These are phyloP conservation scores for Eumeta japonica DNA, from an alignment of 1,140 invertebrate genomes.

Conservation along the genomic window DNA sequence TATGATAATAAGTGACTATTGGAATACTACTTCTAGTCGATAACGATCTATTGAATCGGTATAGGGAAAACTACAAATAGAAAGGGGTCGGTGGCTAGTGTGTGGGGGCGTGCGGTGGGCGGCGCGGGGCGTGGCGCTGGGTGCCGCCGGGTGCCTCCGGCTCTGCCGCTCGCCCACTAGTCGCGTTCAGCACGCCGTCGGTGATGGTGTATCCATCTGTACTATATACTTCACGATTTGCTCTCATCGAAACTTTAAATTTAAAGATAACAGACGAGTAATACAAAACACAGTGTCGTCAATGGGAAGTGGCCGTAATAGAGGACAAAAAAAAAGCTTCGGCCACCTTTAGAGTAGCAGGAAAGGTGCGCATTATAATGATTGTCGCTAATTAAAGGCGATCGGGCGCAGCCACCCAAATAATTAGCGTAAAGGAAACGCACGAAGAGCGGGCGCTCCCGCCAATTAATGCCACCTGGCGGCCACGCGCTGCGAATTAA, in stretches of 20 bases:
- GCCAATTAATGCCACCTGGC: conserved; percentile 49
- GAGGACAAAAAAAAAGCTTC: not conserved
- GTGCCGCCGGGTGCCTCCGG: conserved; percentile 38
- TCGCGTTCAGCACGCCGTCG: conserved; percentile 28
- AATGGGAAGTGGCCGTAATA: not conserved
- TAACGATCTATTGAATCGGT: not conserved
- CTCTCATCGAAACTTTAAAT: not conserved
- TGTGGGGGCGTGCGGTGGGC: conserved; percentile 32
- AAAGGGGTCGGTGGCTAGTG: conserved; percentile 26
- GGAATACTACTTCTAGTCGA: not conserved
- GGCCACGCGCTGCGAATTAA: conserved; percentile 44
- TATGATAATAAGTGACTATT: too few species aligned
- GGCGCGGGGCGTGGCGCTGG: conserved; percentile 45
- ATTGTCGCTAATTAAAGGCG: conserved; percentile 29
- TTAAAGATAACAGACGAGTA: not conserved
- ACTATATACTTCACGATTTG: not conserved
- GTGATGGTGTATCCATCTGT: conserved; percentile 12
- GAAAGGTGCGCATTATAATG: conserved; percentile 30
- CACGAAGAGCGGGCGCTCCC: conserved; percentile 29
- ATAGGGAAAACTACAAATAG: not conserved
- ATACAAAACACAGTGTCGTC: too few species aligned
- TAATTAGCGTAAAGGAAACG: conserved; percentile 51
- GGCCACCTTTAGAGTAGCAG: conserved; percentile 24
- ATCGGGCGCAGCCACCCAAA: conserved; percentile 35
- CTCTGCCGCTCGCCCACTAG: conserved; percentile 32